Evolutionary conservation across 2,888 invertebrate genomes (phyloP).

Genomic region (Chymomyza fuscimana): DNA sequence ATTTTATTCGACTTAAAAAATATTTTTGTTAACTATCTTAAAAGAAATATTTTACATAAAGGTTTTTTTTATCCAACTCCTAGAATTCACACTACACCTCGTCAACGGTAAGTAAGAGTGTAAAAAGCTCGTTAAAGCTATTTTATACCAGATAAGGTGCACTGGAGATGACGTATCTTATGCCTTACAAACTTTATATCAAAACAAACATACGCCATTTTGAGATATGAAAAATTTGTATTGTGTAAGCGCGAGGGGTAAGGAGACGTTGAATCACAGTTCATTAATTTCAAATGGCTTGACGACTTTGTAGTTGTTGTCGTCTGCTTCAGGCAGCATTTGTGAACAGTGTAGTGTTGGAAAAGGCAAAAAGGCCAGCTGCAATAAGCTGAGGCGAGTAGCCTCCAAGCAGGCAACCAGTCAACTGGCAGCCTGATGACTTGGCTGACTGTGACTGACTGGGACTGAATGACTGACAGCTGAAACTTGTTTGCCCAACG

Average conservation of each 20-base stretch:
- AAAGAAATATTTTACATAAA: no score
- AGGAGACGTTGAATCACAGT: slow-evolving; percentile 50
- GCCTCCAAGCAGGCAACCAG: slow-evolving; percentile 5
- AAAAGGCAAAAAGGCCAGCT: slow-evolving; percentile 25
- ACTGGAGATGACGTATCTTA: no score
- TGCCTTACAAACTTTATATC: not conserved
- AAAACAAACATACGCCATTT: not conserved
- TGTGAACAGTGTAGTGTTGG: slow-evolving; percentile 19
- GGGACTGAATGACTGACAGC: slow-evolving; percentile 38
- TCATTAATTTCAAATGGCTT: slow-evolving; percentile 69
- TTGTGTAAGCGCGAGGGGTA: not conserved
- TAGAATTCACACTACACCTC: no score
- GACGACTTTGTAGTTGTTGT: slow-evolving; percentile 10
- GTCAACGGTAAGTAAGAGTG: no score
- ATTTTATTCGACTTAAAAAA: no score
- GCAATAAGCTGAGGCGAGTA: not conserved
- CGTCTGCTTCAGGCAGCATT: slow-evolving; percentile 34
- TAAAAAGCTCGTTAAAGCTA: no score
- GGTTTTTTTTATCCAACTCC: no score
- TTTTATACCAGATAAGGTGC: no score
- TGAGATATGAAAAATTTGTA: not conserved
- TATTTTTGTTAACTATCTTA: no score
- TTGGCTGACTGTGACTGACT: slow-evolving; percentile 5
- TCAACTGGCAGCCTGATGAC: slow-evolving; percentile 1
- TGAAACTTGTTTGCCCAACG: slow-evolving; percentile 47